phyloP scores from a whole-genome alignment of 2,113 vertebrate genomes.

The Colossoma macropomum region DNA sequence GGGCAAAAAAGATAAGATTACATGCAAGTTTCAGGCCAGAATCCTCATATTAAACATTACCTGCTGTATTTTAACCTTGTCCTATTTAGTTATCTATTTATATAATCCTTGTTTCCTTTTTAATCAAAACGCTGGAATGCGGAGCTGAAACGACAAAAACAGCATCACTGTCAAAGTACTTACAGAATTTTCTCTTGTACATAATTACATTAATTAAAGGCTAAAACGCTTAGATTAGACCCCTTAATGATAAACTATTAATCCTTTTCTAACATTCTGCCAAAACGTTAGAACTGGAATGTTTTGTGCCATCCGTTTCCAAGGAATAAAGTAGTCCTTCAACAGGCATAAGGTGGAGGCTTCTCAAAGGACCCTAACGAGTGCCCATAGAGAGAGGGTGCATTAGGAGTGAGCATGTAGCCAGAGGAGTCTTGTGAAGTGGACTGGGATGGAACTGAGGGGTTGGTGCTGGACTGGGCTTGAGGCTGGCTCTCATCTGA shows the following conservation, averaged over 20 bases:
- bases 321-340: conserved; percentile 34
- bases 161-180: background rate
- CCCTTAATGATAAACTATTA: background rate
- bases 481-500: conserved; percentile 81
- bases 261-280: conserved; percentile 2
- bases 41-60: too few relatives aligned
- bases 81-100: too few relatives aligned
- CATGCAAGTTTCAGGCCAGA: too few relatives aligned
- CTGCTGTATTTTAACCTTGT: too few relatives aligned
- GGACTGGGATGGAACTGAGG: conserved; percentile 65
- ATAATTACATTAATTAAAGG: background rate
- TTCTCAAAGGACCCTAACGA: conserved; percentile 86
- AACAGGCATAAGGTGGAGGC: conserved; percentile 89
- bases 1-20: too few relatives aligned
- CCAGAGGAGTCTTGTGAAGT: conserved; percentile 78
- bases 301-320: background rate
- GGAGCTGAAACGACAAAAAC: background rate
- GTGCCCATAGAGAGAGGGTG: conserved; percentile 76
- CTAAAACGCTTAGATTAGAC: background rate
- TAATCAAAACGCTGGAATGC: too few relatives aligned
- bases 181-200: background rate
- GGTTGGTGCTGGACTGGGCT: conserved; percentile 71
- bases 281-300: background rate
- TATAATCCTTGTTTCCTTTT: too few relatives aligned
- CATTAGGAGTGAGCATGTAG: conserved; percentile 79